These are phyloP conservation scores for Temnothorax rugatulus DNA, from an alignment of 2,888 invertebrate species.

Conservation along the genomic window DNA sequence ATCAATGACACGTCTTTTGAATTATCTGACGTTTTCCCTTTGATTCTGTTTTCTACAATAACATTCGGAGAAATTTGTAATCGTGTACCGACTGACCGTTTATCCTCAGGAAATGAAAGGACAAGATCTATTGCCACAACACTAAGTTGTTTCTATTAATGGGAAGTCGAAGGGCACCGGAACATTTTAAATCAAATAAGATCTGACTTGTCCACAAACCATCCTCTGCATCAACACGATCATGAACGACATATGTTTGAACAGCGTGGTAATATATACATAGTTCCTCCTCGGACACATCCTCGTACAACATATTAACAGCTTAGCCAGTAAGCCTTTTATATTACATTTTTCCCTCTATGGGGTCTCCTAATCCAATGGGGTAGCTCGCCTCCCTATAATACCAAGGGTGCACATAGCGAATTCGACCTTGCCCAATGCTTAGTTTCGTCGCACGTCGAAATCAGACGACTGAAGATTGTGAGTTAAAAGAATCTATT, in stretches of 20 bases:
- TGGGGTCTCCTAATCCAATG: constrained; percentile 85
- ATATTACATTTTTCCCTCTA: constrained; percentile 87
- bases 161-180: not conserved
- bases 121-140: too few species aligned
- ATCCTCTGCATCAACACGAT: constrained; percentile 74
- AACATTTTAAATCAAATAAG: constrained; percentile 58
- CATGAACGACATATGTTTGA: constrained; percentile 83
- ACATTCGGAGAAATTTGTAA: not conserved
- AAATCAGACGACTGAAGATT: constrained; percentile 36
- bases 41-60: not conserved
- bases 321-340: constrained; percentile 86
- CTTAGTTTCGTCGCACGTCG: constrained; percentile 62
- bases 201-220: constrained; percentile 62
- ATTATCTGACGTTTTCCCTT: not conserved
- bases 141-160: constrained; percentile 11
- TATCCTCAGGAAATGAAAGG: too few species aligned
- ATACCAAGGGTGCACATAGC: constrained; percentile 67
- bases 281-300: constrained; percentile 81
- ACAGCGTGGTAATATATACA: constrained; percentile 83
- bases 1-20: not conserved
- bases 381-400: constrained; percentile 76
- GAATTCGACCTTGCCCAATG: constrained; percentile 71
- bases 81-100: not conserved
- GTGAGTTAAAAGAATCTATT: constrained; percentile 43
- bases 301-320: constrained; percentile 86